Conservation (phyloP, 2,797 vertebrate species). For the Acanthis flammea region DNA sequence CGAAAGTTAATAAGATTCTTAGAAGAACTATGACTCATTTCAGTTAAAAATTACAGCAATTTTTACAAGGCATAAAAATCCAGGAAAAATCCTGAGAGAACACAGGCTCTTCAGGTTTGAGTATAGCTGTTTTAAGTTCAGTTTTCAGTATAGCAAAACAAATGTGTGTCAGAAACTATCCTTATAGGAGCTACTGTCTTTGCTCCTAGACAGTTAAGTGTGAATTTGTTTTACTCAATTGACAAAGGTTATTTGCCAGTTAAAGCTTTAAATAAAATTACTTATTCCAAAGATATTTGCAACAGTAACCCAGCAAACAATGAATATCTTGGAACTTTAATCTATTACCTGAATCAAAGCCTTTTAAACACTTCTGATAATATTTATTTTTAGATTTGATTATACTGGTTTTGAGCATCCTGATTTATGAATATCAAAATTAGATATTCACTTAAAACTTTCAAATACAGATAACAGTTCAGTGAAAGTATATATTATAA, state of each 20-base stretch:
- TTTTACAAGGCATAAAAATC: neutral
- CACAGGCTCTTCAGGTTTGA: neutral
- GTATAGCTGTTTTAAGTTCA: neutral
- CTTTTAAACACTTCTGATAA: neutral
- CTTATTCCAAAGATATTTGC: neutral
- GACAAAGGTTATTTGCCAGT: neutral
- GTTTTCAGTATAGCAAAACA: neutral
- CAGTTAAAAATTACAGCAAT: neutral
- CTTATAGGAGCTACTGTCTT: neutral
- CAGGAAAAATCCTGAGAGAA: neutral
- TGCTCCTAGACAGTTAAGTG: neutral
- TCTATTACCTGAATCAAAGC: neutral
- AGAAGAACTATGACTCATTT: neutral
- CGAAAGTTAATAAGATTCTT: neutral
- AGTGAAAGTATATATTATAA: neutral
- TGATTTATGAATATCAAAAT: conserved; percentile 15
- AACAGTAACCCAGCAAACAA: neutral
- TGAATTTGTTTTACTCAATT: neutral
- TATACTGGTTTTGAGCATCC: neutral
- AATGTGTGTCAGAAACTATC: neutral
- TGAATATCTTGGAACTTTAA: neutral
- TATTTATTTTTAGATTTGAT: conserved; percentile 23
- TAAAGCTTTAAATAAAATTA: neutral
- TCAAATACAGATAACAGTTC: conserved; percentile 18
- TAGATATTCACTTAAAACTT: conserved; percentile 58